phyloP scores from a whole-genome alignment of 2,113 vertebrate genomes.

The Amia ocellicauda region DNA sequence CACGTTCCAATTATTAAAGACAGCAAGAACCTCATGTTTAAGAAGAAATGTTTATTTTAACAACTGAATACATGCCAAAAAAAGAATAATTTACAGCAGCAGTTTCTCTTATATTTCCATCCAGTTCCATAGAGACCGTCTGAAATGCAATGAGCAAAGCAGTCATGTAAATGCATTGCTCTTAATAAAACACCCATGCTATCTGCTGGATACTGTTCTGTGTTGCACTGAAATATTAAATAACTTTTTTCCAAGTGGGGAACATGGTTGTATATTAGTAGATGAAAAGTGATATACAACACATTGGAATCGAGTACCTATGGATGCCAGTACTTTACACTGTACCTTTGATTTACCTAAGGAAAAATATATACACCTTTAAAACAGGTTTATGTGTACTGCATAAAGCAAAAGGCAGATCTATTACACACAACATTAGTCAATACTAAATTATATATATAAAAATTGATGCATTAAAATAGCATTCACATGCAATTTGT shows the following conservation, averaged over 20 bases:
- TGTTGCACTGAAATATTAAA: constrained; percentile 60
- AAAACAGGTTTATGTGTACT: constrained; percentile 65
- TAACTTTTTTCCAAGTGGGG: constrained; percentile 49
- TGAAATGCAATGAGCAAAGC: constrained; percentile 64
- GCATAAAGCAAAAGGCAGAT: constrained; percentile 68
- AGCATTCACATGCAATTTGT: constrained; percentile 83
- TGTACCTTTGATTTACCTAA: constrained; percentile 64
- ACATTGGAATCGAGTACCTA: constrained; percentile 59
- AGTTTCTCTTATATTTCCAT: constrained; percentile 28
- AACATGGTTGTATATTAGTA: constrained; percentile 46
- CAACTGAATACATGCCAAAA: constrained; percentile 43
- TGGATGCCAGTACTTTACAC: constrained; percentile 66
- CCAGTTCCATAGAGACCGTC: constrained; percentile 15
- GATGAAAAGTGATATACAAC: constrained; percentile 44
- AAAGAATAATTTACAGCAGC: constrained; percentile 42
- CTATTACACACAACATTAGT: constrained; percentile 77
- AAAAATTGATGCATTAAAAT: constrained; percentile 69
- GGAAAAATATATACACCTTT: constrained; percentile 80
- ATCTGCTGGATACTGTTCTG: constrained; percentile 48
- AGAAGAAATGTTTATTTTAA: constrained; percentile 51
- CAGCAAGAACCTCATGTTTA: constrained; percentile 36
- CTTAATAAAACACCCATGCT: constrained; percentile 49
- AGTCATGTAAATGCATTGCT: constrained; percentile 62
- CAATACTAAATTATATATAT: constrained; percentile 75
- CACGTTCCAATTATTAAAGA: constrained; percentile 15